phyloP scores from a whole-genome alignment of 2,888 invertebrate species.

The Drosophila falleni region DNA sequence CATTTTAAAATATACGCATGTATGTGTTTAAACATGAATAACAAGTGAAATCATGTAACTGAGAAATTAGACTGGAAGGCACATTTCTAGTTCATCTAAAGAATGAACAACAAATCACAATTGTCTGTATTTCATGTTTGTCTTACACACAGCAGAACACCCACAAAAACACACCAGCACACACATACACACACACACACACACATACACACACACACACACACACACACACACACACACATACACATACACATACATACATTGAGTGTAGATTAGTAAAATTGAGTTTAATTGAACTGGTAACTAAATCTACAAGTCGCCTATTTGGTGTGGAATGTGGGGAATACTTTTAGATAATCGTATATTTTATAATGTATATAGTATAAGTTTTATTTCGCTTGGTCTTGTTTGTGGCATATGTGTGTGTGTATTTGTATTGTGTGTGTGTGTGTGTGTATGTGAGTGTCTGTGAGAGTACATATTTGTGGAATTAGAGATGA shows the following conservation, averaged over 20 bases:
- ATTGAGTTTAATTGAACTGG: conserved; percentile 47
- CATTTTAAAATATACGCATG: neutral
- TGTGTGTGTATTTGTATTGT: neutral
- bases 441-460: neutral
- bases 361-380: conserved; percentile 25
- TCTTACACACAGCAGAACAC: neutral
- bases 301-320: conserved; percentile 43
- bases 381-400: conserved; percentile 32
- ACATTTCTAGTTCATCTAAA: conserved; percentile 16
- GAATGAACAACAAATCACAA: conserved; percentile 26
- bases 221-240: conserved; percentile 10
- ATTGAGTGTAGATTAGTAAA: conserved; percentile 41
- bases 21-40: conserved; percentile 11
- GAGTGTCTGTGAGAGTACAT: neutral
- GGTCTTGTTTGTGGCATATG: conserved; percentile 29
- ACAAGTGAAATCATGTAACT: conserved; percentile 20
- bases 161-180: conserved; percentile 6
- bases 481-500: neutral
- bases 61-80: conserved; percentile 6
- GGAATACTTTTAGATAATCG: conserved; percentile 27
- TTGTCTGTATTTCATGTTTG: conserved; percentile 26
- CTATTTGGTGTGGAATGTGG: conserved; percentile 32
- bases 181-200: conserved; percentile 1
- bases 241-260: neutral
- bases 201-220: neutral